A percentile compares a stretch with the other conserved stretches of the same genome.
These are phyloP conservation scores for Lycaena phlaeas DNA, from an alignment of 2,888 invertebrate genomes.

Conservation along the genomic window DNA sequence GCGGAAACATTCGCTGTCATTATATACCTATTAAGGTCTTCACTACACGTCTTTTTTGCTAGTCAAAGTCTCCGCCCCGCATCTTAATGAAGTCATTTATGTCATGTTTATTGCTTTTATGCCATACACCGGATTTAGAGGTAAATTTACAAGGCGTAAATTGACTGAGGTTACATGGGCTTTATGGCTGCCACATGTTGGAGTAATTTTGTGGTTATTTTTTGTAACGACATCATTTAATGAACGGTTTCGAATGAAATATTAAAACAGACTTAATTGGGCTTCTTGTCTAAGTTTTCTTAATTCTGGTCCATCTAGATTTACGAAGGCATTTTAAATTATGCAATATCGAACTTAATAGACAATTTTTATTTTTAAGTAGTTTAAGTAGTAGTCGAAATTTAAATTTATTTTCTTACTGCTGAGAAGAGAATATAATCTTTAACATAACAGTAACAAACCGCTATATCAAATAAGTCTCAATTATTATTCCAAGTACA, in stretches of 20 bases:
- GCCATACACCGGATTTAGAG: slow-evolving; percentile 60
- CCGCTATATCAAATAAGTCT: too few species aligned
- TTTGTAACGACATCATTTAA: background rate
- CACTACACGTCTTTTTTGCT: slow-evolving; percentile 56
- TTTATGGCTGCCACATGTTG: slow-evolving; percentile 25
- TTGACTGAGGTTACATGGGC: slow-evolving; percentile 50
- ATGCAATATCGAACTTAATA: too few species aligned
- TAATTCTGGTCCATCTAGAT: too few species aligned
- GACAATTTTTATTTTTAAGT: too few species aligned
- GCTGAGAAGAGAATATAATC: too few species aligned
- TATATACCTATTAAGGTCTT: slow-evolving; percentile 62
- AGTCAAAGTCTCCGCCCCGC: slow-evolving; percentile 50
- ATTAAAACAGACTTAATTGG: too few species aligned
- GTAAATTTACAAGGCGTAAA: slow-evolving; percentile 64
- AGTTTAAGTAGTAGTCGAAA: too few species aligned
- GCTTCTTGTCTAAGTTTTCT: too few species aligned
- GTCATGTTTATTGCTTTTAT: slow-evolving; percentile 70
- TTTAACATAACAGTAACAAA: too few species aligned
- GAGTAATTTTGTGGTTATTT: slow-evolving; percentile 4
- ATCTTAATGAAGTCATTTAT: slow-evolving; percentile 67
- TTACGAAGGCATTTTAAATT: too few species aligned
- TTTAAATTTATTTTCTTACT: too few species aligned
- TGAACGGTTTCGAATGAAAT: background rate
- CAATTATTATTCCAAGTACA: too few species aligned
- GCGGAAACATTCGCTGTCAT: slow-evolving; percentile 58